Percentiles rank a stretch among this genome's conserved stretches.
Conservation (phyloP, 1,140 invertebrate species). For the Drosophila repletoides region DNA sequence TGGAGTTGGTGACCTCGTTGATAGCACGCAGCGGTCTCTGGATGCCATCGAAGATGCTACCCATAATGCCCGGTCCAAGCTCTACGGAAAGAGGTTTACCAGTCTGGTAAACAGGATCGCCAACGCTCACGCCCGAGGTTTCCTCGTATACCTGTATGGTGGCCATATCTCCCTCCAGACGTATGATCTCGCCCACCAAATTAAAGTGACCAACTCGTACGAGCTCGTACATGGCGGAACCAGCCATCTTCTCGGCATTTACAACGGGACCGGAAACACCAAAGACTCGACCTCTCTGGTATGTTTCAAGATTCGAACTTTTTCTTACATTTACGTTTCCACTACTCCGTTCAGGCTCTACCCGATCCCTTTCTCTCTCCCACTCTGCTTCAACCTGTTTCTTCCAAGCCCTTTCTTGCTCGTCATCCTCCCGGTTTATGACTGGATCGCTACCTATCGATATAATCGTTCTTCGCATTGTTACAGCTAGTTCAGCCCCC, state of each 20-base stretch:
- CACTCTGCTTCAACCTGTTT: too few relatives aligned
- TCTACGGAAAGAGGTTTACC: constrained; percentile 93
- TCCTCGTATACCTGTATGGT: constrained; percentile 90
- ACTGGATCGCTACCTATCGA: too few relatives aligned
- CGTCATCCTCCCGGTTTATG: too few relatives aligned
- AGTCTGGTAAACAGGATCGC: constrained; percentile 91
- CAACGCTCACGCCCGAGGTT: constrained; percentile 93
- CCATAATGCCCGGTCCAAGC: constrained; percentile 88
- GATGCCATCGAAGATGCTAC: constrained; percentile 90
- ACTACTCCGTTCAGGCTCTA: too few relatives aligned
- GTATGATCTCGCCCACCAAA: constrained; percentile 90
- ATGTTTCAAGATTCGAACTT: background rate
- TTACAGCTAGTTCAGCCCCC: too few relatives aligned
- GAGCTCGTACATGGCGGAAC: constrained; percentile 86
- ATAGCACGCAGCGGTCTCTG: constrained; percentile 91
- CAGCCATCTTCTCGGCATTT: constrained; percentile 75
- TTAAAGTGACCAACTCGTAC: constrained; percentile 88
- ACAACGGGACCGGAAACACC: constrained; percentile 95
- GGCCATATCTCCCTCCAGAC: constrained; percentile 85
- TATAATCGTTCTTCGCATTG: too few relatives aligned
- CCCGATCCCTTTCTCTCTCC: too few relatives aligned
- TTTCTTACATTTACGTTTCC: too few relatives aligned
- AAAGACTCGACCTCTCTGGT: constrained; percentile 91
- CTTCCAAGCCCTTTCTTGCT: too few relatives aligned
- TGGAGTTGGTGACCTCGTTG: constrained; percentile 92